A percentile compares a stretch with the other conserved stretches of the same genome.
Conservation (phyloP, 2,113 vertebrate genomes). For the Dipodomys spectabilis region DNA sequence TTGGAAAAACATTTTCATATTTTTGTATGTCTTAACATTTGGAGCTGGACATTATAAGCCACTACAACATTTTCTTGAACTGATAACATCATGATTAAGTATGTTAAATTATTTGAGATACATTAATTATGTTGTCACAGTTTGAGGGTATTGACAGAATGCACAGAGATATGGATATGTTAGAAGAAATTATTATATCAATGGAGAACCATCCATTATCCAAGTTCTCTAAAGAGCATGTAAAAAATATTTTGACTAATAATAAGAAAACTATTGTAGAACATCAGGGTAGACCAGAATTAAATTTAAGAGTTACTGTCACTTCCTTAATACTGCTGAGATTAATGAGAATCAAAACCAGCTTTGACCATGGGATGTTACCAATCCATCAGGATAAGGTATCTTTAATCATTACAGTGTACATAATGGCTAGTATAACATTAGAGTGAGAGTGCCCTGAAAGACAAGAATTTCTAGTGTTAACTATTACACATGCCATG, state of each 20-base stretch:
- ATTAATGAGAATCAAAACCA: not conserved
- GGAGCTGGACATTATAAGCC: not conserved
- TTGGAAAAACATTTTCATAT: not conserved
- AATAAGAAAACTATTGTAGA: not conserved
- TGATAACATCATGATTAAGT: not conserved
- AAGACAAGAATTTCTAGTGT: too few relatives aligned
- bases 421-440: too few relatives aligned
- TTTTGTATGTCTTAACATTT: not conserved
- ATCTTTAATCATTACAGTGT: too few relatives aligned
- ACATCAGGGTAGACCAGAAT: not conserved
- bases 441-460: too few relatives aligned
- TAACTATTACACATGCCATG: too few relatives aligned
- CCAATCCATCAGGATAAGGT: too few relatives aligned
- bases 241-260: not conserved
- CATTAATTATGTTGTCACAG: not conserved
- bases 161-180: not conserved
- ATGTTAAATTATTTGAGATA: not conserved
- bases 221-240: not conserved
- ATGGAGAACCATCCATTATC: not conserved
- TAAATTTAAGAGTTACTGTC: not conserved
- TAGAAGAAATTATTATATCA: not conserved
- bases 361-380: too few relatives aligned
- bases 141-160: not conserved
- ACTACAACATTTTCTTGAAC: not conserved
- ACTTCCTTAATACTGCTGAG: not conserved